These are phyloP conservation scores for Myotis yumanensis DNA, from an alignment of 2,113 vertebrate species.

Conservation along the genomic window DNA sequence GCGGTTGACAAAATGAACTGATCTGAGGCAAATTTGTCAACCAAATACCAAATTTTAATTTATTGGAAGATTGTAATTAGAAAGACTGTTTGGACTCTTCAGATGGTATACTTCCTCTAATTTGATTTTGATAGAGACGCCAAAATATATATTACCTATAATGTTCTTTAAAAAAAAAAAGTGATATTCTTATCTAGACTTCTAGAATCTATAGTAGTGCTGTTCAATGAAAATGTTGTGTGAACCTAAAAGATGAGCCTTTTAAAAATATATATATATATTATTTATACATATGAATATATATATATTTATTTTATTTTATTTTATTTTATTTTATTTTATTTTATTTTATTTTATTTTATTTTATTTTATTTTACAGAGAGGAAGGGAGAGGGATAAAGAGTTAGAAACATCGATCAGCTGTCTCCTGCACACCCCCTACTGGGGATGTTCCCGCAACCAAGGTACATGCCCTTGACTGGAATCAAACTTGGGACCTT, in stretches of 20 bases:
- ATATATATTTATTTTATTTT: too few species aligned
- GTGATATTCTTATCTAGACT: neutral
- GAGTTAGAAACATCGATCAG: too few species aligned
- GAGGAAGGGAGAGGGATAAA: too few species aligned
- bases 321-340: too few species aligned
- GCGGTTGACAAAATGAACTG: neutral
- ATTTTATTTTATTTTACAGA: too few species aligned
- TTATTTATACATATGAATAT: too few species aligned
- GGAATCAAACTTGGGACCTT: too few species aligned
- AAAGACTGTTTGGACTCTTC: neutral
- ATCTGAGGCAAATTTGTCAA: slow-evolving; percentile 19
- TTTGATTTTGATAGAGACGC: neutral
- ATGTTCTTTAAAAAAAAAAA: neutral
- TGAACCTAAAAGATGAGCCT: neutral
- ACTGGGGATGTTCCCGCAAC: too few species aligned
- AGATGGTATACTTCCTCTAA: neutral
- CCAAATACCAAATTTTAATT: slow-evolving; percentile 34
- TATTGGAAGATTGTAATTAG: neutral
- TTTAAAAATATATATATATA: too few species aligned
- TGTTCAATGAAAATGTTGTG: neutral
- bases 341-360: too few species aligned
- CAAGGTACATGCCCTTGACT: too few species aligned
- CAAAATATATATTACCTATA: neutral
- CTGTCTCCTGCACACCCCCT: too few species aligned
- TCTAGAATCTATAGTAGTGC: neutral